phyloP scores from a whole-genome alignment of 2,113 vertebrate genomes.

The Pantherophis guttatus region DNA sequence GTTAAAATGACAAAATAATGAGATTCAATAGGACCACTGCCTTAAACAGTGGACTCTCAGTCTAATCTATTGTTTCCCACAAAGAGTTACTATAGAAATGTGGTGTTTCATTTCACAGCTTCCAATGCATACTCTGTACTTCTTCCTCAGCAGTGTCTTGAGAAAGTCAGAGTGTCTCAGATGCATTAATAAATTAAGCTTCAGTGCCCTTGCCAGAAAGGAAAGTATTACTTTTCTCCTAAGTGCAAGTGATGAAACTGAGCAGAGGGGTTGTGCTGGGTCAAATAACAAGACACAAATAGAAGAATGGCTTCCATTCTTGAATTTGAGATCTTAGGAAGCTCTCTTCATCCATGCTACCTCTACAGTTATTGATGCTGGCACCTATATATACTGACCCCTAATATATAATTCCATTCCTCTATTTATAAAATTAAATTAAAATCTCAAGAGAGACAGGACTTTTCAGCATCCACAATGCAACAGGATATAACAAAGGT shows the following conservation, averaged over 20 bases:
- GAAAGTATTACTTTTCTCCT: background rate
- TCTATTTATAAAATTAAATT: slow-evolving; percentile 44
- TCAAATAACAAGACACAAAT: slow-evolving; percentile 36
- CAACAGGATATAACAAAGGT: background rate
- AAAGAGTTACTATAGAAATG: background rate
- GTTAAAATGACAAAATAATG: background rate
- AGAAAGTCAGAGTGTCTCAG: slow-evolving; percentile 29
- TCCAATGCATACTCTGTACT: accelerated
- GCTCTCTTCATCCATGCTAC: slow-evolving; percentile 9
- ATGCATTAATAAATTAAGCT: slow-evolving; percentile 24
- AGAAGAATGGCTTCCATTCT: slow-evolving; percentile 20
- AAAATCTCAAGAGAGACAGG: slow-evolving; percentile 14
- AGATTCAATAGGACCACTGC: background rate
- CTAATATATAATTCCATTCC: slow-evolving; percentile 19
- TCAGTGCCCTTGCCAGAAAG: slow-evolving; percentile 1
- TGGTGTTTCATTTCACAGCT: background rate
- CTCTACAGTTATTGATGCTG: background rate
- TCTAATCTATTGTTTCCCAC: background rate
- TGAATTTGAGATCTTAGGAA: background rate
- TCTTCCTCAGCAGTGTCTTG: slow-evolving; percentile 14
- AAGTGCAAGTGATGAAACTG: slow-evolving; percentile 40
- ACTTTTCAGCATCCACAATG: slow-evolving; percentile 45
- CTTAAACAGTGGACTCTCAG: background rate
- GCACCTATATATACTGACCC: background rate
- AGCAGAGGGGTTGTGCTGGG: slow-evolving; percentile 50